Base-by-base conservation (phyloP, 2,888 invertebrate genomes). In the Leptopilina syphax region DNA sequence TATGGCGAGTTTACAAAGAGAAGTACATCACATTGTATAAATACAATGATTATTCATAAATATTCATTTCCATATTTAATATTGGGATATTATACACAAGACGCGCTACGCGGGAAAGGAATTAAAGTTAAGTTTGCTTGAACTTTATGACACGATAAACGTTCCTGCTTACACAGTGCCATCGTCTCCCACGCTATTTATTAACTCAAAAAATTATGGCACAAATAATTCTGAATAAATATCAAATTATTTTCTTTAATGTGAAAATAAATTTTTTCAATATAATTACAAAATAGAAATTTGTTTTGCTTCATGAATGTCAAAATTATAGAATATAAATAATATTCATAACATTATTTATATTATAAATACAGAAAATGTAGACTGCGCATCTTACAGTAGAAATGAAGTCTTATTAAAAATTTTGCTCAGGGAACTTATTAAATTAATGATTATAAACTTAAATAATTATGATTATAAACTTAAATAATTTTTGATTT, bases 1-100 rank as follows among this genome's bases (percentile, higher is more conserved):
- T 79, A 79, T 77, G 82, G 73, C 73, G 57, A 81, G 44, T 81
- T 79, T 78, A 76, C 82, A 79, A 80, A 79, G 77, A 82, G 66
- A 83, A 81, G 77, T 81, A 80, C 81, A 73, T 81, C 86, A 84
- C 84, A 87, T 89, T 89, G 86, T 88, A 86, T 89, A 89, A 90
- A 89, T 87, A 88, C 87, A 85, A 86, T 89, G 87, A 89, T 89
- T 88, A 86, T 89, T 88, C 87, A 90, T 91, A 88, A 90, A 90
- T 90, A 90, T 90, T 90, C 89, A 89, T 89, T 83, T 83, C 86
- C 85, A 83, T 86, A 86, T 86, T 89, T 89, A 89, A 90, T 89
- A 88, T 87, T 85, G 84, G 81, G 78, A 77, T 18, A 66, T 76
- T 73, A 70, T 73, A 81, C 80, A 82, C 54, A 70, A 70, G 54